Evolutionary conservation across 2,113 vertebrate genomes (phyloP).

Genomic region (Acanthochromis polyacanthus): DNA sequence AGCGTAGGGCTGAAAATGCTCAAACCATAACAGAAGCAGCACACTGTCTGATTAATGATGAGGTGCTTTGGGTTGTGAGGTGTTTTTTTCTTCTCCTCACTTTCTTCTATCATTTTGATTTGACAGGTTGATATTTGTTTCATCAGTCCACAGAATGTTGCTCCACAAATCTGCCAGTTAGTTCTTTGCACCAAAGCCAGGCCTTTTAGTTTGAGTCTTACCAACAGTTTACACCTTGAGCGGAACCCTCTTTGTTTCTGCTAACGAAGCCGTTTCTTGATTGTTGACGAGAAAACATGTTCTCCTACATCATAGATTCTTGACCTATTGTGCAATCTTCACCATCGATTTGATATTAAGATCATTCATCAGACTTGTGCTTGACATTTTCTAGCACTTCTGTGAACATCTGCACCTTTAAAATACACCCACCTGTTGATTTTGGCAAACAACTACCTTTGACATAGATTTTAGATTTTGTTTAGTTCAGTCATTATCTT

Average conservation of each 20-base stretch:
- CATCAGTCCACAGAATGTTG: not conserved
- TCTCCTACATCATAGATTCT: too few species aligned
- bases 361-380: too few species aligned
- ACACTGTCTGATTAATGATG: not conserved
- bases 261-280: not conserved
- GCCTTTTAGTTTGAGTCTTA: not conserved
- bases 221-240: not conserved
- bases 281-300: too few species aligned
- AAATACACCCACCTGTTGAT: too few species aligned
- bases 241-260: not conserved
- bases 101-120: constrained; percentile 1
- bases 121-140: constrained; percentile 8
- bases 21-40: not conserved
- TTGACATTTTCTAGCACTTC: too few species aligned
- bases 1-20: not conserved
- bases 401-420: too few species aligned
- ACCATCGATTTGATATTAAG: not conserved
- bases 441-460: too few species aligned
- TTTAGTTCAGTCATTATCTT: too few species aligned
- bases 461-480: too few species aligned
- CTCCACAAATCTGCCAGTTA: too few species aligned
- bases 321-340: not conserved
- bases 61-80: not conserved
- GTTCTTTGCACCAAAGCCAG: too few species aligned
- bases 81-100: not conserved